phyloP scores from a whole-genome alignment of 2,113 vertebrate genomes.

The Chloebia gouldiae region DNA sequence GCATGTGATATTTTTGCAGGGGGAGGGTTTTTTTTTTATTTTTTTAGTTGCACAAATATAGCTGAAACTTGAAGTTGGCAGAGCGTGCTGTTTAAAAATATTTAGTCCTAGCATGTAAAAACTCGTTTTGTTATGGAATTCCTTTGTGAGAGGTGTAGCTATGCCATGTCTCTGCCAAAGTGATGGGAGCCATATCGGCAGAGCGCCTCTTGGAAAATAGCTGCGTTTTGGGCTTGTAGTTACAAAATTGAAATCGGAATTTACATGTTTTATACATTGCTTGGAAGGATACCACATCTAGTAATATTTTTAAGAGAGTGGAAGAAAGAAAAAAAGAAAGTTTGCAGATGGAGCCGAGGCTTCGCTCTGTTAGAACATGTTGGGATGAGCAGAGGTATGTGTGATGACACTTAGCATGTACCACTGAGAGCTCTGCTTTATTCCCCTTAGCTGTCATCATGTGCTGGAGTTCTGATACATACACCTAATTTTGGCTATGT shows the following conservation, averaged over 20 bases:
- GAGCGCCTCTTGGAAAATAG: slow-evolving; percentile 34
- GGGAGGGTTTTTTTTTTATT: neutral
- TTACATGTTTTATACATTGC: slow-evolving; percentile 46
- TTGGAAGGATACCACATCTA: slow-evolving; percentile 46
- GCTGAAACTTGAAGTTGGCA: slow-evolving; percentile 65
- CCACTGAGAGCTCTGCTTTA: slow-evolving; percentile 37
- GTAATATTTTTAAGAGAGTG: slow-evolving; percentile 43
- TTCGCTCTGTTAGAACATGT: slow-evolving; percentile 45
- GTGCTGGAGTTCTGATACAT: slow-evolving; percentile 40
- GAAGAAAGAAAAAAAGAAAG: slow-evolving; percentile 11
- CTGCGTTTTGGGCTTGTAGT: slow-evolving; percentile 41
- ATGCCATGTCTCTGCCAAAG: slow-evolving; percentile 59
- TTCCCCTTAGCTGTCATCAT: slow-evolving; percentile 46
- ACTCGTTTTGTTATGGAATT: slow-evolving; percentile 71
- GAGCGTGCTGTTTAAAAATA: slow-evolving; percentile 65
- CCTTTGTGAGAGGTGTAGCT: slow-evolving; percentile 69
- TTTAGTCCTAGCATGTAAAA: slow-evolving; percentile 71
- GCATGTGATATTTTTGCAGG: neutral
- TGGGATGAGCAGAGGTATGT: slow-evolving; percentile 45
- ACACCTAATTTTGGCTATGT: slow-evolving; percentile 39
- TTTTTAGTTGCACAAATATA: slow-evolving; percentile 62
- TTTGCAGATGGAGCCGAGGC: slow-evolving; percentile 30
- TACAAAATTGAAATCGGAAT: slow-evolving; percentile 40
- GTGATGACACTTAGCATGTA: slow-evolving; percentile 37
- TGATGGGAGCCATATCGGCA: slow-evolving; percentile 50